Base-by-base conservation (phyloP, 2,113 vertebrate species). In the Scomber japonicus region DNA sequence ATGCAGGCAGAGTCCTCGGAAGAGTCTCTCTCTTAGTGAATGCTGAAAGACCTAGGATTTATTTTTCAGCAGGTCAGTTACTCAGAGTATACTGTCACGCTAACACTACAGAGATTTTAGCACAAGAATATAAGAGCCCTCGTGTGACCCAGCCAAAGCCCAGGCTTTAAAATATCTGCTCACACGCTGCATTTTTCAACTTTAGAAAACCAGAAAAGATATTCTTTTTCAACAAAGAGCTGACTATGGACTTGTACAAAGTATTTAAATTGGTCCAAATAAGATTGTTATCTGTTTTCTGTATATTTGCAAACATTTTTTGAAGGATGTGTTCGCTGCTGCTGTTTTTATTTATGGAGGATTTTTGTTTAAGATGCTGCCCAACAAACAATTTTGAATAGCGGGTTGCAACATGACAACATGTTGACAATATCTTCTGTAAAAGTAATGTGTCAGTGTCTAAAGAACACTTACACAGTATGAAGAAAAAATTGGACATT, bases 221-320 rank as follows among this genome's bases (percentile, higher is more conserved):
- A 8, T 40, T 40, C 9, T 65, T 74, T 17, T 68, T 64, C 61
- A 59, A 48, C 51, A 63, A 53, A 82, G 78, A 49, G 30, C 66
- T 75, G 44, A 76, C 24, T 61, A 17, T 8, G 24, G 31, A 54
- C 48, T 59, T 78, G 56, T 27, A 27, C 24, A 27, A 2, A 57
- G 75, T 91, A 85, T 82, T 71, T 71, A 69, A 79, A 79, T 83
- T 12, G 64, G 13, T 27, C 66, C 24, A 71, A 85, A 81, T 75
- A 65, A 70, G 49, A 48, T 11, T 70, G 45, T 55, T 53, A 61
- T 78, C 65, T 78, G 70, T 82, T 86, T 81, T 86, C 31, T 60
- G 80, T 71, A 69, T 50, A 31, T 78, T 50, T 71, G 53, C 21
- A 81, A 55, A 35, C 17, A 73, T 71, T 70, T 79, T 50, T 31